Evolutionary conservation across 2,113 vertebrate species (phyloP), one percentile per base, ranked within the genome.

Genomic region (Ptilonorhynchus violaceus): DNA sequence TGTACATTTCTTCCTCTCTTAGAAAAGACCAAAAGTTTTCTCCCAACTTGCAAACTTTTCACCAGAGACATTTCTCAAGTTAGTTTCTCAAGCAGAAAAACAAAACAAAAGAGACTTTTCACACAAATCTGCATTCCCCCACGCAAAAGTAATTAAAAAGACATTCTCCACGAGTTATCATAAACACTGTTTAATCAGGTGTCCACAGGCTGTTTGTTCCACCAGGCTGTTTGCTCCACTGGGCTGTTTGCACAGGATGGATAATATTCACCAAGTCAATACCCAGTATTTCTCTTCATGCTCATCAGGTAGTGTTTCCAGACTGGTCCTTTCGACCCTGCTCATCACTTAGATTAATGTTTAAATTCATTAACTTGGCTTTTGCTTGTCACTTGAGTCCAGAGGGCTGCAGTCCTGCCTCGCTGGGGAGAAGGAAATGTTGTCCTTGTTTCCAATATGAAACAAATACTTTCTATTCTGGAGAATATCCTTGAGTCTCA

Each of bases 151-250:
- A 91, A 91, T 95, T 95, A 74, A 91, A 76, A 93, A 92, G 42
- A 39, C 60, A 47, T 92, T 92, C 70, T 78, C 84, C 44, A 20
- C 35, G 11, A 49, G 64, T 82, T 81, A 87, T 85, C 83, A 79
- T 67, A 91, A 89, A 67, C 73, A 35, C 20, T 91, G 68, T 94
- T 96, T 97, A 90, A 91, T 86, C 92, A 94, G 88, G 59, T 93
- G 93, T 74, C 88, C 79, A 44, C 59, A 83, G 47, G 46, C 60
- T 93, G 85, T 91, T 95, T 96, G 85, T 31, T 88, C 63, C 82
- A 83, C 5, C 6, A 9, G 31, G 50, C 27, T 95, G 66, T 88
- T 89, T 88, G 63, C 19, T 85, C 68, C 88, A 70, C 7, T 6
- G 9, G 21, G 35, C 15, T 95, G 78, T 88, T 94, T 94, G 64